A percentile compares a stretch with the other conserved stretches of the same genome.
Evolutionary conservation across 2,888 invertebrate genomes (phyloP).

Genomic region (Proisotoma minuta): DNA sequence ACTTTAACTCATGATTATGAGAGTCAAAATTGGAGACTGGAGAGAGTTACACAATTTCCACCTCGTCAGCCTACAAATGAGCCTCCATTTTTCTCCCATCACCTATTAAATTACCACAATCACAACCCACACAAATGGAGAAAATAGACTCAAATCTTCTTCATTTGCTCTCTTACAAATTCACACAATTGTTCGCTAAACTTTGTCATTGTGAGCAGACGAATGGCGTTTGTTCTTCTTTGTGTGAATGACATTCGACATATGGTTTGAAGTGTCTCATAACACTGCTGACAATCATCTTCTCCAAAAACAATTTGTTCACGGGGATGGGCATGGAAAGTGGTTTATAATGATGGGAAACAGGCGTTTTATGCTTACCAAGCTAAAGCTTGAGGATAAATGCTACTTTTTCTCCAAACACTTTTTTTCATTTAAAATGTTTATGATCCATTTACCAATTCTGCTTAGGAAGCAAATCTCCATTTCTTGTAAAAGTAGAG

Average conservation of each 20-base stretch:
- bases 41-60: slow-evolving; percentile 25
- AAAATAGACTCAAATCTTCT: background rate
- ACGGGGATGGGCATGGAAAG: no score
- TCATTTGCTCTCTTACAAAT: no score
- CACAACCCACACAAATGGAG: background rate
- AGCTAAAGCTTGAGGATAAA: background rate
- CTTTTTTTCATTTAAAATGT: background rate
- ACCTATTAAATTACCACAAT: background rate
- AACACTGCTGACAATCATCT: no score
- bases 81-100: slow-evolving; percentile 31
- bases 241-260: background rate
- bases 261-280: background rate
- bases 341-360: no score
- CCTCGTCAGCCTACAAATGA: slow-evolving; percentile 35
- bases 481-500: no score
- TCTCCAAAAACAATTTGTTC: no score
- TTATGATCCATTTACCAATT: no score
- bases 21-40: slow-evolving; percentile 25
- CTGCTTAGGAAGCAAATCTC: no score
- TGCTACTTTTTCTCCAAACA: background rate
- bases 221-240: background rate
- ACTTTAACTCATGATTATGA: slow-evolving; percentile 7
- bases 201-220: background rate
- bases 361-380: no score
- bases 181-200: no score